Base-by-base conservation (phyloP, 2,888 invertebrate genomes). In the Apotomis turbidana region DNA sequence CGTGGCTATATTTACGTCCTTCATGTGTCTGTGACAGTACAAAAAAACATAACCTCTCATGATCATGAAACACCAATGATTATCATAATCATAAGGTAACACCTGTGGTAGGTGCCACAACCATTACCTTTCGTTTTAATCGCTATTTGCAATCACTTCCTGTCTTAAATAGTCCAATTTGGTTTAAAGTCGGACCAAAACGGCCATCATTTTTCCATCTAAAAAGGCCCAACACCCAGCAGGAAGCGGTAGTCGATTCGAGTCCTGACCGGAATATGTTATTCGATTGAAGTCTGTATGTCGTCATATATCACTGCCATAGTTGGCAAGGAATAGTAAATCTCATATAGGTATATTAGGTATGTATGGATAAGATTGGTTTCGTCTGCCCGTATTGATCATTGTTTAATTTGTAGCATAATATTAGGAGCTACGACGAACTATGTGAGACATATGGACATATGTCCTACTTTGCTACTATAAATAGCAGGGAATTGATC, bases 161-260 rank as follows among this genome's bases (percentile, higher is more conserved):
- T 41, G 67, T 71, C 38, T 71, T 67, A 71, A 71, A 71, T 71
- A 59, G 59, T 66, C 71, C 66, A 60, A 67, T 71, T 67, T 61
- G 66, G 66, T 51, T 66, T 66, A 61, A 67, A 66, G 66, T 57
- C 67, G 57, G 52, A 68, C 71, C 57, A 71, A 68, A 68, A 68
- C 57, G 71, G 71, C 13, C 51, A 60, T 70, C 69, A 51, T 63
- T 70, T 70, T 69, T 70, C 70, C 71, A 57, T 71, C 71, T 62
- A 71, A 71, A 71, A 70, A 70, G 70, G 71, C 72, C 72, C 68
- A 72, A 72, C 68, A 38, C 41, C n/a, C 67, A 68, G 62, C 75
- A 75, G 75, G 75, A 75, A 75, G 74, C 71, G 67, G 75, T 63
- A 74, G 75, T 59, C 68, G 70, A 54, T 75, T 74, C 71, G 60